Evolutionary conservation across 2,113 vertebrate species (phyloP), one percentile per base, ranked within the genome.

Genomic region (Lucifuga dentata): DNA sequence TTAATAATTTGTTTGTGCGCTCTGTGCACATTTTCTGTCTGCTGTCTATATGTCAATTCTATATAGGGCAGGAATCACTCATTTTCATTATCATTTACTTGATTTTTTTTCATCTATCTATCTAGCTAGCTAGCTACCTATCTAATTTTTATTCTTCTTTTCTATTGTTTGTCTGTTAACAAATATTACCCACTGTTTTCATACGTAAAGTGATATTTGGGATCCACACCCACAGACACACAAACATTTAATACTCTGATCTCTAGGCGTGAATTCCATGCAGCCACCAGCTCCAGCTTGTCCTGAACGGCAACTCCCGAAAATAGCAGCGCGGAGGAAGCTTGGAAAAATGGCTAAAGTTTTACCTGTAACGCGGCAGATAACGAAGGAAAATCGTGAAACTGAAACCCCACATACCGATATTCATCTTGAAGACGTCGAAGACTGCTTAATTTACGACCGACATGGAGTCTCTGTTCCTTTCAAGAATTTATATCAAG

Each of bases 401-500:
- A 5, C 3, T 11, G 10, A 16, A n/a, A 1, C 40, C 5, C 0
- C 69, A 45, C 21, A 49, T 9, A 50, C 38, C 9, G 81, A 74
- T 8, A 62, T 93, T 12, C 43, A 80, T 11, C 71, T 93, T 1
- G 83, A 86, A 8, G 88, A 90, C 1, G 88, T 93, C 9, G 84
- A 85, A 5, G 85, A 91, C 3, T 92, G 93, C 68, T 78, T 78
- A 0, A 76, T 98, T 64, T 88, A 90, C 81, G 92, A 96, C 69
- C 88, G 86, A 0, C 56, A 74, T 2, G 97, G 95, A 10, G 73
- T 59, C 17, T 68, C 52, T 24, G 0, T 91, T 19, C 79, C 84
- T 0, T 96, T 98, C 80, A 87, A 86, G 68, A 77, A 74, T 45
- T 87, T 98, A 69, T 95, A 93, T 69, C 50, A 86, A 46, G 88